Base-by-base conservation (phyloP, 1,140 invertebrate genomes). In the Andricus grossulariae region DNA sequence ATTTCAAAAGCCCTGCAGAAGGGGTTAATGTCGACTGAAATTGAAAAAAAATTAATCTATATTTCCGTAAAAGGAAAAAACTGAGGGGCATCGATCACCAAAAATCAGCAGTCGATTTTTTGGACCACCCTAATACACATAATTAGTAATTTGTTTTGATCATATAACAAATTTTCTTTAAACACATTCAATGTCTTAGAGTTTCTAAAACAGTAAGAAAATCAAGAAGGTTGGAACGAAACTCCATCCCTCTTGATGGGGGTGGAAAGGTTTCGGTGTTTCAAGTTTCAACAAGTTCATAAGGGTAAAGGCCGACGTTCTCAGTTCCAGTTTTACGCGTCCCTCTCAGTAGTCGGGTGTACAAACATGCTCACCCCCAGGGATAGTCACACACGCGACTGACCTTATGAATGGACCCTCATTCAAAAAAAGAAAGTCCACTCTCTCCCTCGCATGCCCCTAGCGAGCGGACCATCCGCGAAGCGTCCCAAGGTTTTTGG, bases 341-440 rank as follows among this genome's bases (percentile, higher is more conserved):
- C 21, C 57, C 15, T 32, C 21, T 16, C 21, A 66, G 57, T 66
- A 25, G 57, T 66, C 25, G 57, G 57, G 21, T 66, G 57, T 32
- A 39, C 21, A 66, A 19, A 66, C 57, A 66, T 45, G 10, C 39
- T 45, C 6, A 11, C 39, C 39, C 39, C 54, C 21, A 10, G n/a
- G 54, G 6, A 13, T 55, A 55, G 21, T n/a, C 54, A 55, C 54
- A 55, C 19, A 21, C 18, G 54, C 32, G 55, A 8, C 0, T 7
- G 25, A 39, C 60, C 32, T 39, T 32, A 66, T 66, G 60, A 66
- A 66, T 66, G 60, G 32, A 66, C 60, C 60, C 60, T 66, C 60
- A 66, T 66, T 66, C 60, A 66, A 66, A 66, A 66, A 66, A 66
- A 66, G 32, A 39, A 66, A 39, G 25, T 66, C 60, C 60, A 66